Evolutionary conservation across 1,140 invertebrate species (phyloP), one percentile per base, ranked within the genome.

Genomic region (Nixonia krombeini): DNA sequence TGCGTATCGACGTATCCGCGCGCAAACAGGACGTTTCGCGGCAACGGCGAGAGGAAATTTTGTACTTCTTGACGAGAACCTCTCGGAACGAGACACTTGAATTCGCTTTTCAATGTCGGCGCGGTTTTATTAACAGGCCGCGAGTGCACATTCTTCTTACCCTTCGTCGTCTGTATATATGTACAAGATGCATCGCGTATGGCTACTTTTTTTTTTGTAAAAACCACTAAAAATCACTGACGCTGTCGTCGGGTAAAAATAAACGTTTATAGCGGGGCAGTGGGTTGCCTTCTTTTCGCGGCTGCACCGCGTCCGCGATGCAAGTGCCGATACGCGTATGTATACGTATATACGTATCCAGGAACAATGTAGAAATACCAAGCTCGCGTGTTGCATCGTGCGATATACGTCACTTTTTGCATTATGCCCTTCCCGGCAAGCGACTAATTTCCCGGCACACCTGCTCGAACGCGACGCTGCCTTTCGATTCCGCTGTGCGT

Each of bases 361-460:
- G 59, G 55, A 70, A 70, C 59, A 64, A 70, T 70, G 58, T 70
- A 63, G 64, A 70, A 70, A 70, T 70, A 70, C 55, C 59, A 56
- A 64, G 59, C 55, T 63, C 58, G 66, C 58, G 51, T 58, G 50
- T 59, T 62, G 64, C 52, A 58, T 57, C 44, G 35, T 46, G 50
- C 55, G 38, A 59, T 56, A 59, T 56, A 59, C 56, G 45, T 42
- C 52, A 42, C 13, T 53, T 52, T 53, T 57, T 53, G n/a, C n/a
- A n/a, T 58, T 52, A 50, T 29, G 49, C 44, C 50, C 56, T 40
- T 31, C 38, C 28, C 35, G 29, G 40, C 41, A 53, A 66, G 53
- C 31, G 61, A 68, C 64, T 61, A 52, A 68, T 62, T 68, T 41
- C 37, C 41, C 47, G 50, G 46, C 56, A 52, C 56, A 52, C 50